Evolutionary conservation across 1,140 invertebrate species (phyloP).

Genomic region (Drosophila nasuta): DNA sequence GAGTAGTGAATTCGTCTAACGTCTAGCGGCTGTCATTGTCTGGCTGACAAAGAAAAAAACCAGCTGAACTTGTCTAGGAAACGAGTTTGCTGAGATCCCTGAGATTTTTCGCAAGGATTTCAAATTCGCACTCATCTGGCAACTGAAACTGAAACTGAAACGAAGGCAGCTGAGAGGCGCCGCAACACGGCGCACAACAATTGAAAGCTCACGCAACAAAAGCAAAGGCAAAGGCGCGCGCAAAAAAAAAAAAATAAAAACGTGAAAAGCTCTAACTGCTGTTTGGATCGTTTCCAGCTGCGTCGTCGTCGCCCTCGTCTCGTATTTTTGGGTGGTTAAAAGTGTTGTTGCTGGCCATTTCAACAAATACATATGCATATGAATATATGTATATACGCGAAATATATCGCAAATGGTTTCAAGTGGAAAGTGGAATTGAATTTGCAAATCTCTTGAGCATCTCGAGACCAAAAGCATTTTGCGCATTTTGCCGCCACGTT

Average conservation of each 20-base stretch:
- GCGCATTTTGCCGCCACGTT: constrained; percentile 59
- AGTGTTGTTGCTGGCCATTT: constrained; percentile 1
- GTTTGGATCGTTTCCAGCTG: constrained; percentile 13
- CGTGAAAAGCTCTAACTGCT: constrained; percentile 13
- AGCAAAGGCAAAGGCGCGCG: constrained; percentile 4
- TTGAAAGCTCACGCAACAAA: constrained; percentile 22
- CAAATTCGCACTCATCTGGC: constrained; percentile 53
- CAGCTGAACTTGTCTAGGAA: constrained; percentile 42
- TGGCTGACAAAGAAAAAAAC: constrained; percentile 38
- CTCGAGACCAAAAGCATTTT: constrained; percentile 37
- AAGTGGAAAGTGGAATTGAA: constrained; percentile 28
- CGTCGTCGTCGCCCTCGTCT: neutral
- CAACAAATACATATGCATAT: constrained; percentile 3
- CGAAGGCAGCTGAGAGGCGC: constrained; percentile 26
- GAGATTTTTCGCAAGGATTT: constrained; percentile 51
- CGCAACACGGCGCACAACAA: constrained; percentile 17
- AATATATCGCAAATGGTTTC: constrained; percentile 2
- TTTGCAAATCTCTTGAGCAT: constrained; percentile 15
- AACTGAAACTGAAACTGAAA: neutral
- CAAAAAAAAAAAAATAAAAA: neutral
- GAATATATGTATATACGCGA: neutral
- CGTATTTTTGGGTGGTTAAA: constrained; percentile 17
- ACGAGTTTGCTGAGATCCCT: constrained; percentile 29
- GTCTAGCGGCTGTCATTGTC: neutral
- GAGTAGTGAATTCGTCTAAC: neutral